Evolutionary conservation across 2,797 vertebrate genomes (phyloP), one percentile per base, ranked within the genome.

Genomic region (Crax fasciolata): DNA sequence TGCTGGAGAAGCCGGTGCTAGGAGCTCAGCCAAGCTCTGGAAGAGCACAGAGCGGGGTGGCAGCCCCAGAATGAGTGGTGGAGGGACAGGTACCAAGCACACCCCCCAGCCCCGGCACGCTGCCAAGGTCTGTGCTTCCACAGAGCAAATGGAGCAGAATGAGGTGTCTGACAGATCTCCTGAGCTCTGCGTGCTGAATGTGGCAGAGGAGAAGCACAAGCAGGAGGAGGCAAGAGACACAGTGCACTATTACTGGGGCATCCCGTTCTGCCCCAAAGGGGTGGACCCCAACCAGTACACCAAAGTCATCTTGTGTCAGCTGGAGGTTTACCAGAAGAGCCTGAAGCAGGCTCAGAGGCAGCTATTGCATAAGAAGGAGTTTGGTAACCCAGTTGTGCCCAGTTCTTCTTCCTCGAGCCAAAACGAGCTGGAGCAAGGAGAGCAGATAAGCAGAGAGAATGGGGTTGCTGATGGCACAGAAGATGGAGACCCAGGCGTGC

Each of bases 201-300:
- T 10, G 8, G 44, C 16, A 6, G 91, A 97, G 51, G 89, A 94
- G 52, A 96, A 83, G 90, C 84, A 87, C 77, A 96, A 96, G 70
- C 97, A 96, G 87, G 93, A 94, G 49, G 96, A 98, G 71, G 49
- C 4, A 4, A 96, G 84, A 74, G 96, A 96, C n/a, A 97, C 95
- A 19, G 98, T 99, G 70, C 98, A 98, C 75, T 99, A 99, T 97
- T 99, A 99, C 91, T 99, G 99, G 99, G 99, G 99, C 54, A 97
- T 99, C 74, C 99, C 99, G 41, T 99, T 99, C 97, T 99, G 99
- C 94, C 99, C 99, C 4, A 97, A 97, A 87, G 99, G 99, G 32
- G 97, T 98, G 89, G 98, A 99, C 95, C 99, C 99, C 35, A 99
- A 99, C 89, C 88, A 96, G n/a, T 99, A 99, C 97, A 99, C 99